Conservation (phyloP, 1,140 invertebrate species). For the Mercenaria mercenaria region DNA sequence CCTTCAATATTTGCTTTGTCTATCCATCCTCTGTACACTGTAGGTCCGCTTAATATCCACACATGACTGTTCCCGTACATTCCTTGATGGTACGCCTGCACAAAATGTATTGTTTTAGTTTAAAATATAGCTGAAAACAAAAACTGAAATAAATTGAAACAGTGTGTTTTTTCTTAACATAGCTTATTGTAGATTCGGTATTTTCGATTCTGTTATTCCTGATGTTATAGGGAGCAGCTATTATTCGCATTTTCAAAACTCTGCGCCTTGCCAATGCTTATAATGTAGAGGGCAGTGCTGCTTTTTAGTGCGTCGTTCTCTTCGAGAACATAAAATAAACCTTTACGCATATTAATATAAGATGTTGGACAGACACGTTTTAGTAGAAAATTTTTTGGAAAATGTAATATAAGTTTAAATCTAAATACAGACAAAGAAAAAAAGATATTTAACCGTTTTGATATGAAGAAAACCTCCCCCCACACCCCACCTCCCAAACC, state of each 20-base stretch:
- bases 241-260: neutral
- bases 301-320: too few relatives aligned
- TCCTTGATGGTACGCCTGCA: conserved; percentile 12
- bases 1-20: neutral
- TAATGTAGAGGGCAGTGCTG: too few relatives aligned
- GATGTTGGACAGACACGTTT: too few relatives aligned
- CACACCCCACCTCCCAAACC: too few relatives aligned
- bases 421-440: too few relatives aligned
- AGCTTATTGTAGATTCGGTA: too few relatives aligned
- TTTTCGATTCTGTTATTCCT: too few relatives aligned
- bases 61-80: conserved; percentile 35
- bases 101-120: neutral
- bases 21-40: conserved; percentile 16
- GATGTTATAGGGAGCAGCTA: neutral
- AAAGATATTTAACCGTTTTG: too few relatives aligned
- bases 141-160: neutral
- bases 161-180: neutral
- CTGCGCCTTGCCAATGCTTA: neutral
- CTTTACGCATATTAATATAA: neutral
- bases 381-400: too few relatives aligned
- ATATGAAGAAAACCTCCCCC: too few relatives aligned
- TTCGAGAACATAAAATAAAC: neutral
- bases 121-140: neutral
- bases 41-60: conserved; percentile 35
- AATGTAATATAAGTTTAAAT: too few relatives aligned